phyloP scores from a whole-genome alignment of 1,140 invertebrate species.

The Drosophila punjabiensis region DNA sequence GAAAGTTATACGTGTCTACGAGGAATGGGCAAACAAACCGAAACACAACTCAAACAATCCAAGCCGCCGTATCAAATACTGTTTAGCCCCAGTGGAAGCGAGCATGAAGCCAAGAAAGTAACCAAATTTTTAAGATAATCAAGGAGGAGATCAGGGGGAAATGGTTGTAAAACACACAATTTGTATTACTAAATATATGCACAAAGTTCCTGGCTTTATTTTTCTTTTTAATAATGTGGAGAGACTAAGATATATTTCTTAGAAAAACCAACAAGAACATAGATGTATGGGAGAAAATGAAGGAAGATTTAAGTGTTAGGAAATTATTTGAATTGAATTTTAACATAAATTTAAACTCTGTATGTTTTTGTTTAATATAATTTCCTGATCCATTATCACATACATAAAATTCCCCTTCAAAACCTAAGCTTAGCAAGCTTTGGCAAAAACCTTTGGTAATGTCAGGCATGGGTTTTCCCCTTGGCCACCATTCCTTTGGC shows the following conservation, averaged over 20 bases:
- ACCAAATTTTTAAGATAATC: constrained; percentile 29
- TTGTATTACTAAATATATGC: constrained; percentile 2
- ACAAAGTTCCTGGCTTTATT: neutral
- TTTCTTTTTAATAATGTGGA: neutral
- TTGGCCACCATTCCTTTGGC: constrained; percentile 37
- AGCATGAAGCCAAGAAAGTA: constrained; percentile 20
- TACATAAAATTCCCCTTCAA: neutral
- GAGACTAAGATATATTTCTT: neutral
- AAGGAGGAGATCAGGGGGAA: neutral
- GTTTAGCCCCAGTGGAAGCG: constrained; percentile 5
- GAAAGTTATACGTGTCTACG: constrained; percentile 47
- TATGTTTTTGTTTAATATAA: neutral
- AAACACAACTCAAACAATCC: constrained; percentile 41
- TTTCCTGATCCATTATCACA: neutral
- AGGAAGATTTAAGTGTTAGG: too few species aligned
- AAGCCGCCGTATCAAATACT: constrained; percentile 39
- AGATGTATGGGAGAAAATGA: too few species aligned
- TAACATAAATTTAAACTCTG: neutral
- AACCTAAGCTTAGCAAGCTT: neutral
- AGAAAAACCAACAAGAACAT: too few species aligned
- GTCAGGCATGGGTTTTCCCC: neutral
- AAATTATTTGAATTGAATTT: neutral
- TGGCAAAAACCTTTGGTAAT: neutral
- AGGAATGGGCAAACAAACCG: constrained; percentile 35
- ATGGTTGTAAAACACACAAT: constrained; percentile 7